Base-by-base conservation (phyloP, 2,113 vertebrate genomes). In the Narcine bancroftii region DNA sequence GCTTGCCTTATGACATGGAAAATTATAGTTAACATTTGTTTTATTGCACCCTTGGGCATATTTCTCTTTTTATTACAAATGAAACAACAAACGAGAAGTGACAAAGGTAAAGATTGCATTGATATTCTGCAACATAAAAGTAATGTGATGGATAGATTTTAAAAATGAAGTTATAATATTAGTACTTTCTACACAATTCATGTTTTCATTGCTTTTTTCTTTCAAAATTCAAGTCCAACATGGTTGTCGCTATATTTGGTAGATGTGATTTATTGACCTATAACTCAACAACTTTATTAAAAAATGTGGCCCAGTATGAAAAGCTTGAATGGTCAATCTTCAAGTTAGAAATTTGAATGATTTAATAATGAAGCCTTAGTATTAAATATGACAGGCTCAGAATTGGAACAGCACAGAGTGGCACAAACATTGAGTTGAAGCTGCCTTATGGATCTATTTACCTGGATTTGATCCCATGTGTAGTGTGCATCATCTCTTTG, bases 11-110 rank as follows among this genome's bases (percentile, higher is more conserved):
- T 69, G 69, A 1, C 24, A 45, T 91, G 89, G 39, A 91, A 45
- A 91, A 91, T 10, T 69, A 15, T 42, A 29, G 63, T 69, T 65
- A 91, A 91, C 69, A 91, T 47, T 45, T 91, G 69, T 69, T 66
- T 91, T 91, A 91, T 91, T 91, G 60, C 63, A 91, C 9, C 63
- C 89, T 91, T 89, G 60, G 56, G 29, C 50, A 60, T 42, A 66
- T 45, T 47, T 39, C 7, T 50, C 45, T 77, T 77, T 33, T 66
- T 42, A 42, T 89, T 89, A 89, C 60, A 66, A 91, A 91, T 45
- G 63, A 45, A 69, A 91, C 63, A 69, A 6, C 26, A 69, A 69
- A 29, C 36, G 69, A 66, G 65, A 91, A 69, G 1, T 69, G 36
- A 71, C 65, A 91, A 91, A 26, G 6, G 26, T 69, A 26, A 42